Conservation (phyloP, 92 coral and sea anemone genomes). For the Palythoa heliodiscus region DNA sequence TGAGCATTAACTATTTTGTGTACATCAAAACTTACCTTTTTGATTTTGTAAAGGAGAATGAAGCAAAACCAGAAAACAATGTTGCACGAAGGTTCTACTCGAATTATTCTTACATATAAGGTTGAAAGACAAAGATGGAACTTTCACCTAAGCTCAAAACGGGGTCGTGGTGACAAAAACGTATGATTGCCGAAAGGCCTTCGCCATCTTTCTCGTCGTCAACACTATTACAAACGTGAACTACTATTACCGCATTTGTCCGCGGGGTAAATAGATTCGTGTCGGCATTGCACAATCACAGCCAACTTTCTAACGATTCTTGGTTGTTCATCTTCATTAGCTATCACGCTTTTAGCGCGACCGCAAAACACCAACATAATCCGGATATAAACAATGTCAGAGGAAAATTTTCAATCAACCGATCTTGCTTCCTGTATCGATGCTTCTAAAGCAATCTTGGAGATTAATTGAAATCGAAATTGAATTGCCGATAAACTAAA, state of each 20-base stretch:
- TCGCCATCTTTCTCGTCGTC: slow-evolving; percentile 27
- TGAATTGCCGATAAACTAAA: slow-evolving; percentile 29
- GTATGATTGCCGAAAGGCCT: slow-evolving; percentile 30
- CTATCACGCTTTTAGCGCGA: neutral
- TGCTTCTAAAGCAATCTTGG: neutral
- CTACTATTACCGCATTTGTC: slow-evolving; percentile 37
- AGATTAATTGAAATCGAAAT: slow-evolving; percentile 14
- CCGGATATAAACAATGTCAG: neutral
- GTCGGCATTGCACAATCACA: slow-evolving; percentile 7
- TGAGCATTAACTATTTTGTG: neutral
- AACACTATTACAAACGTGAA: neutral
- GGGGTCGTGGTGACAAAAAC: slow-evolving; percentile 14
- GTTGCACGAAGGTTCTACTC: neutral
- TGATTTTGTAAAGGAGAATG: neutral
- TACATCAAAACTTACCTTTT: neutral
- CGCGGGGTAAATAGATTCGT: slow-evolving; percentile 26
- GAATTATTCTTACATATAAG: neutral
- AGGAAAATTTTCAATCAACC: neutral
- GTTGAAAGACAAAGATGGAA: neutral
- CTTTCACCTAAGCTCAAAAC: neutral
- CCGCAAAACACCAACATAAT: neutral
- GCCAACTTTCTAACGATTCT: slow-evolving; percentile 1
- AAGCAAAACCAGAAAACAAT: neutral
- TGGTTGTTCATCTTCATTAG: neutral
- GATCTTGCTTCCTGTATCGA: neutral